These are phyloP conservation scores for Macropus fuliginosus DNA, from an alignment of 2,797 vertebrate genomes.

Conservation along the genomic window DNA sequence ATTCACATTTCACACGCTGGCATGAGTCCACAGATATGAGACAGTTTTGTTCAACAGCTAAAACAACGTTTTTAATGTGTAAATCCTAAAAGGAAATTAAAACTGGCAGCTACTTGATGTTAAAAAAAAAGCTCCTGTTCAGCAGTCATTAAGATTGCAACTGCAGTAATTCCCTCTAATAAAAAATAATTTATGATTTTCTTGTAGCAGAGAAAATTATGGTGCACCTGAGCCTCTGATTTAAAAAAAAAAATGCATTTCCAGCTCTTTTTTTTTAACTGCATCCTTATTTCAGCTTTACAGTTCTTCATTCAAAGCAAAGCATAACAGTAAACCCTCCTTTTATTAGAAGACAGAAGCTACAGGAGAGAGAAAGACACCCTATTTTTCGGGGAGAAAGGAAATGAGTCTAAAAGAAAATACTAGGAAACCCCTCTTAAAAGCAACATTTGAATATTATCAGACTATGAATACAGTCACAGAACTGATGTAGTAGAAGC, in stretches of 20 bases:
- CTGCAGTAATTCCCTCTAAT: constrained; percentile 59
- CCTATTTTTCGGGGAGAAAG: constrained; percentile 8
- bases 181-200: constrained; percentile 77
- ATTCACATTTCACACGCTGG: constrained; percentile 48
- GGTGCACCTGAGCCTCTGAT: constrained; percentile 40
- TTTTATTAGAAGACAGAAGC: constrained; percentile 16
- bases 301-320: constrained; percentile 48
- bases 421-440: neutral
- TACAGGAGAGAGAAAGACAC: neutral
- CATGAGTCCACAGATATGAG: constrained; percentile 38
- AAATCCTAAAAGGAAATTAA: constrained; percentile 77
- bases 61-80: constrained; percentile 74
- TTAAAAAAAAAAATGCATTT: constrained; percentile 71
- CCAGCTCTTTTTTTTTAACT: constrained; percentile 42
- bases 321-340: constrained; percentile 38
- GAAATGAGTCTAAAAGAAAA: neutral
- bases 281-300: constrained; percentile 64
- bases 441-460: neutral
- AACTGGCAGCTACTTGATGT: constrained; percentile 67
- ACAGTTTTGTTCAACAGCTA: constrained; percentile 64
- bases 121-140: constrained; percentile 54
- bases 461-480: neutral
- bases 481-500: neutral
- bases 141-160: constrained; percentile 69
- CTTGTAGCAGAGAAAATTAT: constrained; percentile 60